Base-by-base conservation (phyloP, 2,797 vertebrate genomes). In the Sebastes oblongus region DNA sequence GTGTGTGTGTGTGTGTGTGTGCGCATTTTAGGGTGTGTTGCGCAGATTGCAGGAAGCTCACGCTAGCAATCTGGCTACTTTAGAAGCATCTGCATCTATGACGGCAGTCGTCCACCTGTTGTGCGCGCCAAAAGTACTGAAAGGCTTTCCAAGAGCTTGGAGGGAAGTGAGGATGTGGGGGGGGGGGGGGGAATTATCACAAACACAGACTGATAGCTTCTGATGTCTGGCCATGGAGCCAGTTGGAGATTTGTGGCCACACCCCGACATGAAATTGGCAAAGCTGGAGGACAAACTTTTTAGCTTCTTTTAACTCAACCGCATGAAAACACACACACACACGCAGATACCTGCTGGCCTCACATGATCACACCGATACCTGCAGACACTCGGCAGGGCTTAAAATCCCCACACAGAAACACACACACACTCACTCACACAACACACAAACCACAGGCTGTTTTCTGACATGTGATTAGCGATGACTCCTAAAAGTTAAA, bases 171-270 rank as follows among this genome's bases (percentile, higher is more conserved):
- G 59, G 4, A 1, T 18, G 61, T 29, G 59, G 24, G 50, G 55
- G n/a, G 0, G 1, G n/a, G 2, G 3, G 12, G 59, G 39, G 20
- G 20, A 66, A 81, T 86, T 54, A 83, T 81, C 74, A 71, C 73
- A 78, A 80, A 80, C 66, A 71, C 84, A 81, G 80, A 82, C 64
- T 64, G 86, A 88, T 84, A 4, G 75, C 71, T 82, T 90, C 82
- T 87, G 82, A 90, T 89, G 90, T 90, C 50, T 62, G 78, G 77
- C 88, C 88, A 86, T 80, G 85, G 66, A 68, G 84, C 54, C 84
- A 52, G 85, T 66, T 62, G 83, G 85, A 77, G 81, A 80, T 80
- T 71, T 55, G 73, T 72, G 72, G 75, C 67, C 70, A 59, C 66
- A 24, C 59, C 73, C 62, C 73, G 72, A 75, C 56, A 73, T 11